Conservation (phyloP, 2,113 vertebrate species). For the Pungitius pungitius region DNA sequence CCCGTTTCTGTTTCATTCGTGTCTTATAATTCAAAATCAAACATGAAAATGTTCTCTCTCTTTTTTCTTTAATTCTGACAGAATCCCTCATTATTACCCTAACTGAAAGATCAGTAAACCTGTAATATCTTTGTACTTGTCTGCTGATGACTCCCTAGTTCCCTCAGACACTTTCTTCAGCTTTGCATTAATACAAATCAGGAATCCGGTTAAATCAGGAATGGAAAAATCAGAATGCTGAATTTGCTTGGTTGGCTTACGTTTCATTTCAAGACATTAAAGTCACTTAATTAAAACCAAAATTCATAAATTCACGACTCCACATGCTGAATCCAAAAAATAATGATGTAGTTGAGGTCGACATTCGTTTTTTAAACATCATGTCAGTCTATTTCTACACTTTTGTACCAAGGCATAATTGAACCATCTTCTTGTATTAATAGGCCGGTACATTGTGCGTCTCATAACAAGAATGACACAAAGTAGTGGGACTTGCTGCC, state of each 20-base stretch:
- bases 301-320: constrained; percentile 7
- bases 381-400: neutral
- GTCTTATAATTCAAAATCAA: neutral
- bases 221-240: neutral
- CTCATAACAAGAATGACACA: constrained; percentile 54
- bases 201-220: constrained; percentile 2
- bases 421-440: constrained; percentile 17
- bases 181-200: neutral
- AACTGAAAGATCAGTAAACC: neutral
- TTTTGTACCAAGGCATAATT: constrained; percentile 18
- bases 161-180: neutral
- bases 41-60: neutral
- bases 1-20: neutral
- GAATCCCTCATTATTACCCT: neutral
- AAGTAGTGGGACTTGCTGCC: constrained; percentile 54
- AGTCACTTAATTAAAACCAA: constrained; percentile 23
- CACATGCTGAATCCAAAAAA: neutral
- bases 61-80: neutral
- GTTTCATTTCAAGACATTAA: constrained; percentile 6
- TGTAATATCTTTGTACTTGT: neutral
- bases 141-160: neutral
- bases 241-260: constrained; percentile 15
- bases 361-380: constrained; percentile 6
- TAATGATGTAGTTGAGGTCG: neutral
- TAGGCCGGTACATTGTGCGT: constrained; percentile 21